Base-by-base conservation (phyloP, 1,140 invertebrate species). In the Epicauta chinensis region DNA sequence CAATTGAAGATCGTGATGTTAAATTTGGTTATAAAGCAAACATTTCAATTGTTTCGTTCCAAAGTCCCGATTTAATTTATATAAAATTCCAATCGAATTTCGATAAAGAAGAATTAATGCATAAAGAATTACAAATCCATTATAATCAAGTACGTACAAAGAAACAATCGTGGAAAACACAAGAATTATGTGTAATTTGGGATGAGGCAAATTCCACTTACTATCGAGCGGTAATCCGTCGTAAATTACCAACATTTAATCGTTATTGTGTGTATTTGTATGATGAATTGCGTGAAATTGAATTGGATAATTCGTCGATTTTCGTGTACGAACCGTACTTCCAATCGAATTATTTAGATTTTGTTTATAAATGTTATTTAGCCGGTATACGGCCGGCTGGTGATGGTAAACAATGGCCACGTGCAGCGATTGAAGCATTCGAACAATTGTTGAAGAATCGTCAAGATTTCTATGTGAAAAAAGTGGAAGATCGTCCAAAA, bases 301-400 rank as follows among this genome's bases (percentile, higher is more conserved):
- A 32, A 14, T 16, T 59, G 2, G 16, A 40, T n/a, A 17, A 31
- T 31, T 41, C 51, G 2, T 44, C 51, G 15, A 51, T 62, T 11
- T 62, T 36, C 35, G 37, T 46, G 14, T 55, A 53, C 16, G 41
- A 50, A 35, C 39, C 7, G 10, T 60, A 58, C 42, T 62, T 62
- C 23, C 44, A 14, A 3, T 47, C 48, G 34, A 55, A 16, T 23
- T 36, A 23, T 2, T 51, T 11, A 11, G 36, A 45, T 17, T 31
- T 50, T n/a, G 45, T 50, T 0, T 42, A 29, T 9, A 60, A 56
- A 43, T 36, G 54, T 15, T 53, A 58, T 54, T 42, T 62, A 29
- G 45, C 55, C 6, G 49, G 58, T 40, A 54, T 62, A 29, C 52
- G 31, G 35, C 60, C 60, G 1, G 58, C 60, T 6, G 60, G 60